Percentiles rank a stretch among this genome's conserved stretches.
These are phyloP conservation scores for Eristalinus sepulchralis DNA, from an alignment of 2,888 invertebrate genomes.

Conservation along the genomic window DNA sequence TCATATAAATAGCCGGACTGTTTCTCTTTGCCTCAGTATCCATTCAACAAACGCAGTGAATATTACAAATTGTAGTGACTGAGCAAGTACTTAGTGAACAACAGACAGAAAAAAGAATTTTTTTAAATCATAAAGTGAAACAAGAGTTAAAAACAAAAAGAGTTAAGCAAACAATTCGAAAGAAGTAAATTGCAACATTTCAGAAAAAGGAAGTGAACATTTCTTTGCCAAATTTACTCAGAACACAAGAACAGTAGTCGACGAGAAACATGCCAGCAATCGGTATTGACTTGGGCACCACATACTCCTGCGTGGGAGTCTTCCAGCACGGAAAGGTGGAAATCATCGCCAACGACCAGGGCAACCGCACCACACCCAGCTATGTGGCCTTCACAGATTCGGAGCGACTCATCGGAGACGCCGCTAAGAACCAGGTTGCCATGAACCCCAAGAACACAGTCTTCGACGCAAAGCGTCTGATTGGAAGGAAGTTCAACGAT, in stretches of 20 bases:
- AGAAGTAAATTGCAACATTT: neutral
- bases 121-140: neutral
- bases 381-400: constrained; percentile 91
- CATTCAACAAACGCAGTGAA: neutral
- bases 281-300: constrained; percentile 93
- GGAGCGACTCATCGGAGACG: constrained; percentile 90
- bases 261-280: constrained; percentile 85
- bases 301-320: constrained; percentile 92
- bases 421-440: constrained; percentile 90
- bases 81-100: neutral
- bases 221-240: neutral
- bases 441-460: constrained; percentile 93
- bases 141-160: neutral
- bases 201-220: neutral
- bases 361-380: constrained; percentile 90
- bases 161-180: neutral
- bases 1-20: constrained; percentile 50
- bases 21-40: constrained; percentile 36
- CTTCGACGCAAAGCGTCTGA: constrained; percentile 95
- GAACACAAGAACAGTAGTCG: constrained; percentile 10
- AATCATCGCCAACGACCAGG: constrained; percentile 91
- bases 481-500: constrained; percentile 94
- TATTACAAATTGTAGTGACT: neutral
- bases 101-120: neutral
- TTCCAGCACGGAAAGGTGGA: constrained; percentile 92